Percentiles rank a stretch among this genome's conserved stretches.
These are phyloP conservation scores for Nomada lathburiana DNA, from an alignment of 2,888 invertebrate genomes.

Conservation along the genomic window DNA sequence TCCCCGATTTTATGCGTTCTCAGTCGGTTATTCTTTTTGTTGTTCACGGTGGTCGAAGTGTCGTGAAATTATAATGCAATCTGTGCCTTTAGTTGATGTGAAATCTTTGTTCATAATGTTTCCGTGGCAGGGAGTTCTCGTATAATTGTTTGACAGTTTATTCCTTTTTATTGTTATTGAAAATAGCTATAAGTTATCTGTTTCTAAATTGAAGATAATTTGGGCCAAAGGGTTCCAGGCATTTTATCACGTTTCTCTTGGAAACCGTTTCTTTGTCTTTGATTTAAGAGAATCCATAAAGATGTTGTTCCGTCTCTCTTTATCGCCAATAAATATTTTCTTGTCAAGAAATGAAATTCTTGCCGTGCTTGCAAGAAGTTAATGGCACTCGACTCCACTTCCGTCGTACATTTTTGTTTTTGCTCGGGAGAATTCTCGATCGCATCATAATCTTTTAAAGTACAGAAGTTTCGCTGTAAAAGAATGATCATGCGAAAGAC, in stretches of 20 bases:
- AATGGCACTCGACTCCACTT: conserved; percentile 41
- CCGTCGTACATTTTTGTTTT: conserved; percentile 23
- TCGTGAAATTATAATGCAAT: background rate
- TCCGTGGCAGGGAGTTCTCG: no score
- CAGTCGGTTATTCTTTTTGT: background rate
- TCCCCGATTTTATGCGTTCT: background rate
- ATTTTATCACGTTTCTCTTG: background rate
- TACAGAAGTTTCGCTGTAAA: conserved; percentile 36
- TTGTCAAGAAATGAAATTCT: conserved; percentile 38
- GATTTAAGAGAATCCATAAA: conserved; percentile 5
- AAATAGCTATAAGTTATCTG: background rate
- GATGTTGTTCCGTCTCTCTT: conserved; percentile 12
- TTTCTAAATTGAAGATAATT: background rate
- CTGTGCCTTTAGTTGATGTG: background rate
- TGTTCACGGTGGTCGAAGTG: background rate
- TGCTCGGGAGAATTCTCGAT: conserved; percentile 30
- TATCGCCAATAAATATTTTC: conserved; percentile 29
- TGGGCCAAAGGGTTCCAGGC: background rate
- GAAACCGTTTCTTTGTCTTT: conserved; percentile 3
- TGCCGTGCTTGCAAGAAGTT: conserved; percentile 40
- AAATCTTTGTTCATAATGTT: no score
- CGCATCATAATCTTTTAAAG: conserved; percentile 36
- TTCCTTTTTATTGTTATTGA: background rate
- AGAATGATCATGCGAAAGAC: conserved; percentile 33
- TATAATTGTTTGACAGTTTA: background rate